These are phyloP conservation scores for Menidia menidia DNA, from an alignment of 2,797 vertebrate species.

Conservation along the genomic window DNA sequence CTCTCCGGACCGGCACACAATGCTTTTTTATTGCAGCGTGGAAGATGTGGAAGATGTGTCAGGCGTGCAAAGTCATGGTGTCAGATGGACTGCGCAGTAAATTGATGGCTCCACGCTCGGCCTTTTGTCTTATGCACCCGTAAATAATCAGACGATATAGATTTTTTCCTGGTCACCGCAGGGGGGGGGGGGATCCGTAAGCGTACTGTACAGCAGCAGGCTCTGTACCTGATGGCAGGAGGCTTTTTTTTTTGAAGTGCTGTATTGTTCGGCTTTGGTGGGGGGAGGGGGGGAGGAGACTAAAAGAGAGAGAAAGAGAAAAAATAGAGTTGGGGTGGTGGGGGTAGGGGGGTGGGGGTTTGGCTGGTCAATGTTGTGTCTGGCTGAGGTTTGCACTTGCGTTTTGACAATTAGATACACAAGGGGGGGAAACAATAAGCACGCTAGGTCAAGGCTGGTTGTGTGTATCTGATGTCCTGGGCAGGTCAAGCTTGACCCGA, in stretches of 20 bases:
- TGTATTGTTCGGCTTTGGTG: conserved; percentile 73
- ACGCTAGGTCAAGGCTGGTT: not conserved
- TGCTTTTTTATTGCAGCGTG: conserved; percentile 49
- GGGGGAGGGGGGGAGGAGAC: conserved; percentile 53
- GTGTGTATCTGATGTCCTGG: conserved; percentile 1
- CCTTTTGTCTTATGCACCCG: conserved; percentile 37
- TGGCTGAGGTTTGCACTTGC: conserved; percentile 81
- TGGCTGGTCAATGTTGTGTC: conserved; percentile 81
- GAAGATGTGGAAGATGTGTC: conserved; percentile 27
- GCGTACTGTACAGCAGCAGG: conserved; percentile 42
- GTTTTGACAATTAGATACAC: conserved; percentile 51
- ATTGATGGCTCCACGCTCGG: conserved; percentile 23
- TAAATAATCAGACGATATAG: conserved; percentile 29
- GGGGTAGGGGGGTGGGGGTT: conserved; percentile 30
- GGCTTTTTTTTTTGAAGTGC: conserved; percentile 79
- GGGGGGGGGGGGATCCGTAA: conserved; percentile 25
- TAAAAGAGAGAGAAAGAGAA: conserved; percentile 12
- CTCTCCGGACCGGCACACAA: conserved; percentile 3
- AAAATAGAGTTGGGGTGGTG: not conserved
- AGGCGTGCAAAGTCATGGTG: conserved; percentile 37
- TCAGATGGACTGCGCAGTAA: conserved; percentile 41
- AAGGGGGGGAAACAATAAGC: conserved; percentile 21
- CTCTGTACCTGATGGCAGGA: conserved; percentile 71
- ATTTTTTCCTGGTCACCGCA: conserved; percentile 20
- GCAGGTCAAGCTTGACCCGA: conserved; percentile 3